These are phyloP conservation scores for Xiphorhynchus erythropygius DNA, from an alignment of 2,797 vertebrate genomes.

Conservation along the genomic window DNA sequence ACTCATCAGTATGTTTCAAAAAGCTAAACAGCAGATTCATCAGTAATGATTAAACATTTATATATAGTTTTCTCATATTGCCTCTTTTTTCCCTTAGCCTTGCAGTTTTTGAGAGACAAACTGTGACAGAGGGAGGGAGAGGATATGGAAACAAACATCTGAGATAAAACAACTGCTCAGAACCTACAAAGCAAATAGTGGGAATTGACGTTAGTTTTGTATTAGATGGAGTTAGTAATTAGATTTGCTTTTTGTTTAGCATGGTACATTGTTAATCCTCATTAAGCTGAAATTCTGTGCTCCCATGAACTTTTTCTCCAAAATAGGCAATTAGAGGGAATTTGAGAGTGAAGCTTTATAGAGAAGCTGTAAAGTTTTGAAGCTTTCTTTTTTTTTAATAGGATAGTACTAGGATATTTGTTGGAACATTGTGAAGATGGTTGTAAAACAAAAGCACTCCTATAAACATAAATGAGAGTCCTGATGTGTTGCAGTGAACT, in stretches of 20 bases:
- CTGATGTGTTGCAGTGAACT: neutral
- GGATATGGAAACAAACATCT: neutral
- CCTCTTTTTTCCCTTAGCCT: constrained; percentile 28
- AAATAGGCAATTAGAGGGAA: neutral
- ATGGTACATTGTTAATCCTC: neutral
- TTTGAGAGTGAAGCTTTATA: neutral
- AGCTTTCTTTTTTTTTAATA: neutral
- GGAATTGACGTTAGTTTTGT: neutral
- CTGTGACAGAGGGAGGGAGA: neutral
- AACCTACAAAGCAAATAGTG: neutral
- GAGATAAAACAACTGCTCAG: neutral
- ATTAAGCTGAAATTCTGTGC: neutral
- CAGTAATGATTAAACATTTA: constrained; percentile 69
- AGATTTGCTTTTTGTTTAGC: neutral
- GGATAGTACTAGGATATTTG: neutral
- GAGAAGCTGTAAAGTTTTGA: neutral
- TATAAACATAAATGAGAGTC: neutral
- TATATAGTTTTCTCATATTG: constrained; percentile 58
- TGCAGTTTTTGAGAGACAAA: constrained; percentile 42
- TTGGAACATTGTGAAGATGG: neutral
- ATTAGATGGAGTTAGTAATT: neutral
- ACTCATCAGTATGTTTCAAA: constrained; percentile 56
- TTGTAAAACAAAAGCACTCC: neutral
- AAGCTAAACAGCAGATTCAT: constrained; percentile 56
- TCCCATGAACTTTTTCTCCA: neutral